Evolutionary conservation across 1,140 invertebrate genomes (phyloP), one percentile per base, ranked within the genome.

Genomic region (Halesus radiatus): DNA sequence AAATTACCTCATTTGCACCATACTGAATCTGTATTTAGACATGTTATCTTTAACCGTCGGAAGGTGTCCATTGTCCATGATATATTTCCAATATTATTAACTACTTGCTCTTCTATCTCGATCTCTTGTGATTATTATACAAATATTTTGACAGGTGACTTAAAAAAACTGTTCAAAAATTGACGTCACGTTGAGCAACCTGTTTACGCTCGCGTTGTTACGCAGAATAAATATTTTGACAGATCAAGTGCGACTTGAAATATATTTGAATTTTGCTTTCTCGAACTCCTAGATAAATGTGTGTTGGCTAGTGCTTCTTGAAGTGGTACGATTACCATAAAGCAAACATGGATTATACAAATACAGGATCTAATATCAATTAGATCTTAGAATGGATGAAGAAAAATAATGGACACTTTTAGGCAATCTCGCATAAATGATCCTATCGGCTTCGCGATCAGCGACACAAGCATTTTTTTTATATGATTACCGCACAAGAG

Each of bases 141-240:
- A 78, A 78, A 78, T 62, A 78, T 68, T 78, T 78, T 78, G 76
- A 78, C 76, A 68, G 76, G 76, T 78, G 76, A 45, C 26, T 78
- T 26, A 52, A 45, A 72, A 72, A 66, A 75, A 58, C 58, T 75
- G 26, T 56, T 75, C 37, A 60, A 56, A 45, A 20, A 23, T 29
- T 75, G 26, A 75, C 72, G 72, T 75, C 72, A 58, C 72, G 18
- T 8, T 58, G n/a, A 75, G 53, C 37, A 50, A 72, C 32, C 16
- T 45, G 68, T 18, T 72, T 50, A 50, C 68, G 18, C 22, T 58
- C 53, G 72, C 72, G 26, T 75, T 75, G 54, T 75, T 75, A 32
- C 23, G 26, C 18, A 45, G 54, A 75, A 58, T 32, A 58, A 75
- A 75, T 75, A 75, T 75, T 75, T 56, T 56, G 53, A 32, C 16